These are phyloP conservation scores for Hyles lineata DNA, from an alignment of 2,888 invertebrate genomes.

Conservation along the genomic window DNA sequence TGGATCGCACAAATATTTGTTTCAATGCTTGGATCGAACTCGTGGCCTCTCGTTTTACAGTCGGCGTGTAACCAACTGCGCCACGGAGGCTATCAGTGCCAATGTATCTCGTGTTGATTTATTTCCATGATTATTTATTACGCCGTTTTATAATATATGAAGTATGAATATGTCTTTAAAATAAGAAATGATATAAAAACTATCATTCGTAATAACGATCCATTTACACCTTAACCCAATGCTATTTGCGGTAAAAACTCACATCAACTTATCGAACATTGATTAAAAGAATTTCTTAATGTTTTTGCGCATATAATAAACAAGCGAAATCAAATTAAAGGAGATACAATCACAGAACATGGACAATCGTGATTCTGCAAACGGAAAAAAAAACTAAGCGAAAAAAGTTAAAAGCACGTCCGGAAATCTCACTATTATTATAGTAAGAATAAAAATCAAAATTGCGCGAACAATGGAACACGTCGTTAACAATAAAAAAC, in stretches of 20 bases:
- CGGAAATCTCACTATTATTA: background rate
- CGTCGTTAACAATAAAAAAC: slow-evolving; percentile 15
- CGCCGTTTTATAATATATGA: too few species aligned
- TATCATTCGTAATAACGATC: background rate
- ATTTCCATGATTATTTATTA: too few species aligned
- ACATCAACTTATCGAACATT: background rate
- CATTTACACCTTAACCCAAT: background rate
- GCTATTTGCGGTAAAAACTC: background rate
- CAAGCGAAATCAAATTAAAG: slow-evolving; percentile 5
- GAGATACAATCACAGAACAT: slow-evolving; percentile 14
- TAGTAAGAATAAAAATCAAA: background rate
- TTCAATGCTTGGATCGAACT: too few species aligned
- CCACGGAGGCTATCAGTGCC: too few species aligned
- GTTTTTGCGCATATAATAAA: slow-evolving; percentile 14
- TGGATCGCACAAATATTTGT: too few species aligned
- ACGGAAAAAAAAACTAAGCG: background rate
- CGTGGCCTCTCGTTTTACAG: too few species aligned
- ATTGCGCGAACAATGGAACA: slow-evolving; percentile 1
- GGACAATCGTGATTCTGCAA: slow-evolving; percentile 2
- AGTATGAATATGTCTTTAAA: too few species aligned
- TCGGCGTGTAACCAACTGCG: too few species aligned
- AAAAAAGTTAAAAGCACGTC: background rate
- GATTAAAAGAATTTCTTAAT: background rate
- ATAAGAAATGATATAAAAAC: too few species aligned
- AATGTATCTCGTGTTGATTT: too few species aligned